Evolutionary conservation across 2,797 vertebrate species (phyloP), one percentile per base, ranked within the genome.

Genomic region (Hippocampus kuda): DNA sequence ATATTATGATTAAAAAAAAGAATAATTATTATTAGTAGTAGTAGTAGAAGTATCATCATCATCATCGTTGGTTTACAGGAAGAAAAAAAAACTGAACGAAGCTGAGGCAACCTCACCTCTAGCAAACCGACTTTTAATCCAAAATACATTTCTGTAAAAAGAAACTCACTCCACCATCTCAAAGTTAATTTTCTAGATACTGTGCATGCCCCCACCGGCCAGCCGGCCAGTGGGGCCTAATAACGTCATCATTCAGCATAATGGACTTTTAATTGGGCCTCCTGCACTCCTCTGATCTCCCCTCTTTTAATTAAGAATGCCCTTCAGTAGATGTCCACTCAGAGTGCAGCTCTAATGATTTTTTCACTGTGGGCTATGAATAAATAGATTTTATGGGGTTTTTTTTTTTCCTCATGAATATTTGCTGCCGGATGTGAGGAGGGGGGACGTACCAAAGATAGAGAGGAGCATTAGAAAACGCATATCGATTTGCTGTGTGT

Each of bases 211-310:
- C 81, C 72, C 68, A 60, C 79, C 76, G 85, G 80, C 86, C 86
- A 86, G 87, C 87, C 84, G 85, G 79, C 85, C 86, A 87, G 87
- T 87, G 84, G 79, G 79, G 66, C 81, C 73, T 81, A 87, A 89
- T 87, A 83, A 83, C 69, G 30, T 79, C 84, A 82, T 90, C 88
- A 88, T 88, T 88, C 82, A 85, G 76, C 81, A 84, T 88, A 87
- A 89, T 87, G 89, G 87, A 77, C 83, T 89, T 87, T 88, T 89
- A 90, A 91, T 89, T 88, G 87, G 73, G 72, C 80, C 78, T 87
- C 87, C 89, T 85, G 86, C 84, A 87, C 84, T 89, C 81, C 79
- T 66, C 64, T 66, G 64, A 84, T 88, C 84, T 84, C 80, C 68
- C 81, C 78, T 89, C 80, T 85, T 88, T 84, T 89, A 89, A 90